Base-by-base conservation (phyloP, 1,140 invertebrate genomes). In the Drosophila suzukii region DNA sequence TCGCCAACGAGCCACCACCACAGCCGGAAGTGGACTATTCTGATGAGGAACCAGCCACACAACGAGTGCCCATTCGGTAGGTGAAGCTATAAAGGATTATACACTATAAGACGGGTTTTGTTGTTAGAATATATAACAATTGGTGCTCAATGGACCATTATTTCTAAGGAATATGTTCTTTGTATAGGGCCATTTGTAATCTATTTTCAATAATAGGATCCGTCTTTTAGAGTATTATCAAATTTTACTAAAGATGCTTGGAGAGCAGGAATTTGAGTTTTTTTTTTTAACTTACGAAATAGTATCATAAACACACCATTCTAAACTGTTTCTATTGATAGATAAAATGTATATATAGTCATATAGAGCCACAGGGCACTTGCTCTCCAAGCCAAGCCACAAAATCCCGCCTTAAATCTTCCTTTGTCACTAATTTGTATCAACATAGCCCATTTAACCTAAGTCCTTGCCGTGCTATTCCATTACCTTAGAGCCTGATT, bases 21-120 rank as follows among this genome's bases (percentile, higher is more conserved):
- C 96, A 97, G 83, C 97, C 97, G 1, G 97, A 97, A 93, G 95
- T 97, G 68, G 97, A 97, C 92, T 97, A 97, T 92, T 97, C 96
- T 43, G 97, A 98, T 88, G 97, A 97, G 92, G 97, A 98, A 81
- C 95, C 95, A 71, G 91, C 94, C 72, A 75, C 82, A 30, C 93
- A 94, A 57, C 94, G 95, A 73, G 93, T 95, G 49, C 94, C 95
- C 50, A 95, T 95, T 92, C 96, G 96, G 96, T 97, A 94, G 93
- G 93, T 75, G n/a, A 17, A 24, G 6, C 3, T 17, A 34, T 4
- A n/a, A 0, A 7, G 46, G 12, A 1, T 49, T 4, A n/a, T n/a
- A 49, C 47, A n/a, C 24, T 49, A n/a, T 3, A 49, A 15, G 20
- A 30, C 3, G 49, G 47, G 12, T 1, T 10, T 10, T 15, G 6